phyloP scores from a whole-genome alignment of 2,113 vertebrate genomes.

The Brienomyrus brachyistius region DNA sequence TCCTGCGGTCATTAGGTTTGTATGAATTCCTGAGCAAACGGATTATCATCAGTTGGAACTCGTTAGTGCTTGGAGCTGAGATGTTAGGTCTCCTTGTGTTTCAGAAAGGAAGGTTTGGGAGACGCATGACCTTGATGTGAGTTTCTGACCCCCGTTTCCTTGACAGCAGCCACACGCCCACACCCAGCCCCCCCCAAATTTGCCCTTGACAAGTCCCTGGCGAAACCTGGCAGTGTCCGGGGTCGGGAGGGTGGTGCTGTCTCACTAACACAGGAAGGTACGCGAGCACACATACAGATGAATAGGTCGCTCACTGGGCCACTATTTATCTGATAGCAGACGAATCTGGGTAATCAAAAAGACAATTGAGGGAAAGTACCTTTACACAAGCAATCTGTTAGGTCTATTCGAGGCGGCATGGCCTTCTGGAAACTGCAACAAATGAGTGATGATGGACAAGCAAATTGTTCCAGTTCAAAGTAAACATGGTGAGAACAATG shows the following conservation, averaged over 20 bases:
- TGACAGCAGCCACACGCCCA: constrained; percentile 55
- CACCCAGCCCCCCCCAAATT: constrained; percentile 38
- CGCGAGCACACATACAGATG: neutral
- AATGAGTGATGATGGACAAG: constrained; percentile 14
- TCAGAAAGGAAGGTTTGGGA: constrained; percentile 50
- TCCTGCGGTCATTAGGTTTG: neutral
- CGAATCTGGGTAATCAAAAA: neutral
- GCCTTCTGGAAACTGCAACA: neutral
- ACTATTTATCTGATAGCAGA: neutral
- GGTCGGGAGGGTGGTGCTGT: neutral
- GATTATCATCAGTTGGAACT: neutral
- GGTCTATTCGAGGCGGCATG: neutral
- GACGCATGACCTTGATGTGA: constrained; percentile 58
- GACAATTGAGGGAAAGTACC: neutral
- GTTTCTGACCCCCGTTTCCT: constrained; percentile 54
- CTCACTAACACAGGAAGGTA: neutral
- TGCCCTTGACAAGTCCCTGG: constrained; percentile 59
- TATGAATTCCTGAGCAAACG: neutral
- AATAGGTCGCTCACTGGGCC: neutral
- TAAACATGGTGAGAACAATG: constrained; percentile 23
- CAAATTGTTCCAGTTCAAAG: constrained; percentile 29
- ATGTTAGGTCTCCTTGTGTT: constrained; percentile 54
- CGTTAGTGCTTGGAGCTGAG: constrained; percentile 57
- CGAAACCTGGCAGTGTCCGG: constrained; percentile 36
- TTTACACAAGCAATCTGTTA: constrained; percentile 5